Conservation (phyloP, 2,113 vertebrate species). For the Orycteropus afer region DNA sequence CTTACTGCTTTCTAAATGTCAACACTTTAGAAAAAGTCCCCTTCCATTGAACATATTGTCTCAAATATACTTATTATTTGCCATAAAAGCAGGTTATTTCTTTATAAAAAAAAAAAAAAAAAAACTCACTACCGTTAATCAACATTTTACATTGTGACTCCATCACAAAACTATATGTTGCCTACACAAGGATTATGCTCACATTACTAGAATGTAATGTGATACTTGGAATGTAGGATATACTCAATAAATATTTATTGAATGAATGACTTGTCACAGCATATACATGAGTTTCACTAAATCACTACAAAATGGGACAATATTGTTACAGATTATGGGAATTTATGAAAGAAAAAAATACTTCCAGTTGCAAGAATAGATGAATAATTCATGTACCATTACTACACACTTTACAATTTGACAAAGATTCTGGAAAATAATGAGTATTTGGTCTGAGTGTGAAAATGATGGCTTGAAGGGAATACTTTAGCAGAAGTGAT, state of each 20-base stretch:
- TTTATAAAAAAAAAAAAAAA: not conserved
- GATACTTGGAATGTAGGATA: not conserved
- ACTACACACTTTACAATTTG: not conserved
- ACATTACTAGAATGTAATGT: not conserved
- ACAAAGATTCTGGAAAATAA: not conserved
- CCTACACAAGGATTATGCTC: not conserved
- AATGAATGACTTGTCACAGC: slow-evolving; percentile 30
- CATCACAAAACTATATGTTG: not conserved
- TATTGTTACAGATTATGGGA: not conserved
- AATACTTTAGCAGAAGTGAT: not conserved
- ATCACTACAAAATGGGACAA: not conserved
- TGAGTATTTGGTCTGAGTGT: not conserved
- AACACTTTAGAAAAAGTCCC: not conserved
- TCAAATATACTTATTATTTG: not conserved
- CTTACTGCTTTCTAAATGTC: not conserved
- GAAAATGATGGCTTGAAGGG: not conserved
- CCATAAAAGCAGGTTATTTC: not conserved
- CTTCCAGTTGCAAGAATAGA: not conserved
- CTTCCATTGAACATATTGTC: not conserved
- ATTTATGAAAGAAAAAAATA: not conserved
- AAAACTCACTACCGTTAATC: not conserved
- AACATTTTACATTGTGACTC: not conserved
- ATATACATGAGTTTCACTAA: not conserved
- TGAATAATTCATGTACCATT: not conserved
- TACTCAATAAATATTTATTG: not conserved